Evolutionary conservation across 2,113 vertebrate species (phyloP).

Genomic region (Microcebus lehilahytsara): DNA sequence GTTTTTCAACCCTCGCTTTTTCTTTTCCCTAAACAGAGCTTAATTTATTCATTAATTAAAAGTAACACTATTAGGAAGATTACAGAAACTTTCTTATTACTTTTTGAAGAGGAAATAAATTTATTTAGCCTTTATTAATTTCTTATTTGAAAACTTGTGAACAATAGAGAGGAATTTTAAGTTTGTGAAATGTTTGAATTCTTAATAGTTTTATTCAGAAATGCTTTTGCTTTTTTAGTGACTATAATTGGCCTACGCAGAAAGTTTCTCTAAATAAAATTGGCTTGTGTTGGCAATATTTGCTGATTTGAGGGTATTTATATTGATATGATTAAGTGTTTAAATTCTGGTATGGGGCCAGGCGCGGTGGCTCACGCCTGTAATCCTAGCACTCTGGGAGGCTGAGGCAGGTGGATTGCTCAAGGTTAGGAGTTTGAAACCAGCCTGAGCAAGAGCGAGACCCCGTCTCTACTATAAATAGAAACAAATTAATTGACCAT

Average conservation of each 20-base stretch:
- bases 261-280: neutral
- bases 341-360: neutral
- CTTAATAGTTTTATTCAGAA: constrained; percentile 22
- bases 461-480: no score
- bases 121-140: neutral
- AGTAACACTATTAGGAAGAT: neutral
- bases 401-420: no score
- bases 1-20: neutral
- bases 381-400: no score
- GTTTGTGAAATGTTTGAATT: neutral
- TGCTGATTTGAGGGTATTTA: neutral
- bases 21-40: neutral
- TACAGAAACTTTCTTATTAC: neutral
- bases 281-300: neutral
- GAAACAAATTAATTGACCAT: no score
- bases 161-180: neutral
- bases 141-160: constrained; percentile 38
- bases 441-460: no score
- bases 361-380: no score
- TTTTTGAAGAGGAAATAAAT: neutral
- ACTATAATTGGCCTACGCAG: neutral
- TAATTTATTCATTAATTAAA: constrained; percentile 41
- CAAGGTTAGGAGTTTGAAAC: no score
- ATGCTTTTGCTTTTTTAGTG: neutral
- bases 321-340: neutral